Evolutionary conservation across 2,888 invertebrate genomes (phyloP).

Genomic region (Polyommatus iphigenia): DNA sequence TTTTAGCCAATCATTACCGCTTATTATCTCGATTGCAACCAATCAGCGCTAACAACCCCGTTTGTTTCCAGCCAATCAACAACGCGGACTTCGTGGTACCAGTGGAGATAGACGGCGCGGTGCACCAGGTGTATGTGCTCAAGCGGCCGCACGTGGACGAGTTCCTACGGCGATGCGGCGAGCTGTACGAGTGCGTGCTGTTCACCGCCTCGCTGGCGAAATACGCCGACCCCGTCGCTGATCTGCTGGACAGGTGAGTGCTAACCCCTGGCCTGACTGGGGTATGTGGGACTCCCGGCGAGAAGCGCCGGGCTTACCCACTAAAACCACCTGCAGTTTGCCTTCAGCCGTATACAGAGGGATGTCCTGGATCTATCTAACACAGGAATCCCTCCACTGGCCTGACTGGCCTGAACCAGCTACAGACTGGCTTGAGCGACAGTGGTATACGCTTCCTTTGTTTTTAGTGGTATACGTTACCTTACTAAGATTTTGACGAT

Average conservation of each 20-base stretch:
- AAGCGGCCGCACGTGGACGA: slow-evolving; percentile 99
- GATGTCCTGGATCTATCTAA: too few species aligned
- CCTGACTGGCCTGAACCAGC: too few species aligned
- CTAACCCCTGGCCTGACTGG: background rate
- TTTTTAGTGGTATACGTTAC: too few species aligned
- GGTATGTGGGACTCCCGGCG: too few species aligned
- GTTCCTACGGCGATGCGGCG: slow-evolving; percentile 98
- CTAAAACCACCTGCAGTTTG: too few species aligned
- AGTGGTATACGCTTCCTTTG: too few species aligned
- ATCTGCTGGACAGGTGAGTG: slow-evolving; percentile 91
- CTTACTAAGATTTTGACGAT: too few species aligned
- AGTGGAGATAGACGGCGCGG: slow-evolving; percentile 99
- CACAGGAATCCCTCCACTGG: too few species aligned
- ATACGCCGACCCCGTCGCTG: slow-evolving; percentile 99
- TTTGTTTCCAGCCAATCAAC: slow-evolving; percentile 91
- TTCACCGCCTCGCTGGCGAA: slow-evolving; percentile 99
- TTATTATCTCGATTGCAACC: background rate
- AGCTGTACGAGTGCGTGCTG: slow-evolving; percentile 98
- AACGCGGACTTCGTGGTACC: slow-evolving; percentile 99
- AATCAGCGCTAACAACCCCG: background rate
- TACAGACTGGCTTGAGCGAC: background rate
- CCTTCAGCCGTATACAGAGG: too few species aligned
- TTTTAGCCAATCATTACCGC: background rate
- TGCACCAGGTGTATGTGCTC: slow-evolving; percentile 99
- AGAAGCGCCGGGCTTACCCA: too few species aligned